Conservation (phyloP, 2,113 vertebrate genomes). For the Platysteira castanea region DNA sequence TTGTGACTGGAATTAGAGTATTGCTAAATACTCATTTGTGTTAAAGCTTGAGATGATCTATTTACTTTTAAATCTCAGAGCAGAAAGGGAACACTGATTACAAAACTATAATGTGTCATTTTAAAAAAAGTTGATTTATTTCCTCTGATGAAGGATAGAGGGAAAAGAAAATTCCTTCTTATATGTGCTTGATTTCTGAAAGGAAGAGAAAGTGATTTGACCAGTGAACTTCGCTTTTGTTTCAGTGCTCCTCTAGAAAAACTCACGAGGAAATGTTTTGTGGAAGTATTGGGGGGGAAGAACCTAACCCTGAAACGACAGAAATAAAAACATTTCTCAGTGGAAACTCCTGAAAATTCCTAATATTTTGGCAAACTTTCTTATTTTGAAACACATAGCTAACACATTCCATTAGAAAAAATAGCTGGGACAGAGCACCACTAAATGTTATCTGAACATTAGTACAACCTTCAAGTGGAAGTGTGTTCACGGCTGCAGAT, state of each 20-base stretch:
- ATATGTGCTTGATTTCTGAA: not conserved
- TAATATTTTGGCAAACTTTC: not conserved
- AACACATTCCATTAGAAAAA: not conserved
- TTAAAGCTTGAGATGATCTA: not conserved
- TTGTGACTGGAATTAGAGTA: not conserved
- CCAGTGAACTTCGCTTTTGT: not conserved
- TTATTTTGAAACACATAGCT: not conserved
- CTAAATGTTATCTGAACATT: not conserved
- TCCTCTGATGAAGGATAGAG: not conserved
- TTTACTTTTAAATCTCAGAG: not conserved
- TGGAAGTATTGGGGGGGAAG: not conserved
- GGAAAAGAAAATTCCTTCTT: not conserved
- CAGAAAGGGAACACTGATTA: not conserved
- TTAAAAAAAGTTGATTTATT: not conserved
- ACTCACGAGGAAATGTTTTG: not conserved
- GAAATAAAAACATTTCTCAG: not conserved
- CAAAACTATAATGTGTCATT: not conserved
- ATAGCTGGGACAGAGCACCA: not conserved
- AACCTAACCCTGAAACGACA: not conserved
- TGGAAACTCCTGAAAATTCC: not conserved
- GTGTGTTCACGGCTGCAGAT: not conserved
- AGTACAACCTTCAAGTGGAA: not conserved
- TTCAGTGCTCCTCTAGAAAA: not conserved
- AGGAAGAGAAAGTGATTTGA: not conserved
- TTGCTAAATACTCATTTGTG: not conserved